Percentiles rank a stretch among this genome's conserved stretches.
Conservation (phyloP, 2,888 invertebrate species). For the Dryadula phaetusa region DNA sequence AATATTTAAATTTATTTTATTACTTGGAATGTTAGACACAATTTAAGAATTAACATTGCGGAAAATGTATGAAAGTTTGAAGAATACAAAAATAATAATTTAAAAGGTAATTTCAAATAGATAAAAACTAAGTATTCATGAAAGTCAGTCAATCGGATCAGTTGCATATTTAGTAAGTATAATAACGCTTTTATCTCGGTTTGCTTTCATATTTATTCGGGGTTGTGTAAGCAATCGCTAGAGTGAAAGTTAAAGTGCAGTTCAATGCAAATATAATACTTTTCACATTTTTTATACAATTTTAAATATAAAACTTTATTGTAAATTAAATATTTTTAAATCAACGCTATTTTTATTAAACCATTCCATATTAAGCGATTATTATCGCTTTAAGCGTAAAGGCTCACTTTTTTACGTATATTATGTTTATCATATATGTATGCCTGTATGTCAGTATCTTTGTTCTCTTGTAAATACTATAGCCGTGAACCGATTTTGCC, state of each 20-base stretch:
- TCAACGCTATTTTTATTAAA: no score
- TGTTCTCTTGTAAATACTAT: no score
- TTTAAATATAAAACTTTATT: no score
- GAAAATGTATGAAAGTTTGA: background rate
- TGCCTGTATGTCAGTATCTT: no score
- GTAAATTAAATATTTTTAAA: no score
- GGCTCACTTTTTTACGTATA: no score
- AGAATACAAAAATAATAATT: background rate
- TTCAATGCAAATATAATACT: conserved; percentile 10
- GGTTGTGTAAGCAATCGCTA: background rate
- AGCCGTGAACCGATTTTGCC: no score
- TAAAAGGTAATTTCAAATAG: background rate
- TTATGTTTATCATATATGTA: no score
- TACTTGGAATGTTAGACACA: no score
- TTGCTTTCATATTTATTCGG: conserved; percentile 9
- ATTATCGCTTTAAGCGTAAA: no score
- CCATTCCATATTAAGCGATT: no score
- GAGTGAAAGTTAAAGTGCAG: conserved; percentile 22
- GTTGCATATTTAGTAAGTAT: background rate
- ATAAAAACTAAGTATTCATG: conserved; percentile 1
- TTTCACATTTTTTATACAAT: background rate
- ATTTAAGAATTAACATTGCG: background rate
- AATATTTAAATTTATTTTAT: background rate
- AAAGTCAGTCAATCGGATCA: conserved; percentile 8
- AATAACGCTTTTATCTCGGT: conserved; percentile 12